A percentile compares a stretch with the other conserved stretches of the same genome.
phyloP scores from a whole-genome alignment of 1,140 invertebrate species.

The Mya arenaria region DNA sequence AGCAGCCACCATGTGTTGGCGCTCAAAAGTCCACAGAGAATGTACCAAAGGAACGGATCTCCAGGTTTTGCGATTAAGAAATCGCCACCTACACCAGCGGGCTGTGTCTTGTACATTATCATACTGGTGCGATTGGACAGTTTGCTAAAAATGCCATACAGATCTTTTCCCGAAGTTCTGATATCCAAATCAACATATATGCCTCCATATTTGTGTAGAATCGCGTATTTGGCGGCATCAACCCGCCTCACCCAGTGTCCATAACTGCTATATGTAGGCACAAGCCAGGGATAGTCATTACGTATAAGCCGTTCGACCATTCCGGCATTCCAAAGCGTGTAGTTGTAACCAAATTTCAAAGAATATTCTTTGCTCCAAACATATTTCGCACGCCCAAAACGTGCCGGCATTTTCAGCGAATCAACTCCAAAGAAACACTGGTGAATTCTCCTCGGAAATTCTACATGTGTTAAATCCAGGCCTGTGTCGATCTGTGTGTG shows the following conservation, averaged over 20 bases:
- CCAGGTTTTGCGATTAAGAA: conserved; percentile 17
- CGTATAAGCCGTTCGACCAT: conserved; percentile 25
- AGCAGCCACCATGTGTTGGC: conserved; percentile 14
- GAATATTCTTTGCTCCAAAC: background rate
- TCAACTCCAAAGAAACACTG: conserved; percentile 20
- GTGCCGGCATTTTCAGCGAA: background rate
- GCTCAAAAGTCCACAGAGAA: background rate
- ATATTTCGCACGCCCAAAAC: background rate
- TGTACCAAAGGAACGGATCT: background rate
- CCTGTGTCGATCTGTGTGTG: too few relatives aligned
- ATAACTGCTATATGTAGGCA: conserved; percentile 2
- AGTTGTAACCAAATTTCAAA: background rate
- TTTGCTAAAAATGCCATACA: background rate
- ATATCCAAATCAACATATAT: conserved; percentile 32
- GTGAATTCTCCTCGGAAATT: conserved; percentile 17
- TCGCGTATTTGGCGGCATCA: conserved; percentile 5
- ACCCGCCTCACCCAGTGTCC: conserved; percentile 20
- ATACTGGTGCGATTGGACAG: background rate
- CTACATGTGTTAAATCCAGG: too few relatives aligned
- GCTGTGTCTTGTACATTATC: conserved; percentile 16
- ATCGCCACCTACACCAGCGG: conserved; percentile 11
- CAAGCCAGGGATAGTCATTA: background rate
- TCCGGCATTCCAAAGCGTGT: conserved; percentile 26
- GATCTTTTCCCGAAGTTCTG: background rate
- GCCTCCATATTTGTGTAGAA: conserved; percentile 28